Percentiles rank a stretch among this genome's conserved stretches.
These are phyloP conservation scores for Bombus haemorrhoidalis DNA, from an alignment of 1,140 invertebrate genomes.

Conservation along the genomic window DNA sequence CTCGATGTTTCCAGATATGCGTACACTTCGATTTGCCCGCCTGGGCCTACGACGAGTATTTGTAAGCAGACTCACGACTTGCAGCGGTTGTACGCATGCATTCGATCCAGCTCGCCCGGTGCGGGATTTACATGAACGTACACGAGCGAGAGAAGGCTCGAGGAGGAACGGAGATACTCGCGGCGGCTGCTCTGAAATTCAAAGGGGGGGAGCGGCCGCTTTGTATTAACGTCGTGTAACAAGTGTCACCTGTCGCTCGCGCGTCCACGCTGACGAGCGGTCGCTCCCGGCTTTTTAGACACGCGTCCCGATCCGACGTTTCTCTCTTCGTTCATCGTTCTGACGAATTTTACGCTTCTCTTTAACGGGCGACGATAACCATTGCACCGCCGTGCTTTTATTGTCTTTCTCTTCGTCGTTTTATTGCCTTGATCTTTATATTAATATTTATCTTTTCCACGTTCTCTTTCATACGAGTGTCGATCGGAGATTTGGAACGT, in stretches of 20 bases:
- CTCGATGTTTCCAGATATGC: conserved; percentile 45
- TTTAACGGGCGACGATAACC: no score
- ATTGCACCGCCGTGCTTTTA: no score
- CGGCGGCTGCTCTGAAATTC: conserved; percentile 41
- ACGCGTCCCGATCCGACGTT: not conserved
- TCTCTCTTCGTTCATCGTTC: not conserved
- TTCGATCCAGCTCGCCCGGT: not conserved
- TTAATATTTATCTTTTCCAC: not conserved
- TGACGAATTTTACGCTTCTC: not conserved
- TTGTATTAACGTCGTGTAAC: conserved; percentile 50
- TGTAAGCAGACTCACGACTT: conserved; percentile 16
- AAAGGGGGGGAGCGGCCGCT: conserved; percentile 29
- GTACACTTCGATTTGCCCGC: not conserved
- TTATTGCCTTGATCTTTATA: not conserved
- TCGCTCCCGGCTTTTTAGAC: conserved; percentile 31
- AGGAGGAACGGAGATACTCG: not conserved
- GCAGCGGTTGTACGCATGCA: not conserved
- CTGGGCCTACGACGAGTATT: not conserved
- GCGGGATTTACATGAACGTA: conserved; percentile 37
- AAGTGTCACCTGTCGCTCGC: conserved; percentile 31
- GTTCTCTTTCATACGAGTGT: no score
- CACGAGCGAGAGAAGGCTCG: not conserved
- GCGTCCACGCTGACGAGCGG: conserved; percentile 9
- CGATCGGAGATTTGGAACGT: no score
- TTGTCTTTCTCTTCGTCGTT: no score